A percentile compares a stretch with the other conserved stretches of the same genome.
Conservation (phyloP, 2,797 vertebrate species). For the Naso thynnoides region DNA sequence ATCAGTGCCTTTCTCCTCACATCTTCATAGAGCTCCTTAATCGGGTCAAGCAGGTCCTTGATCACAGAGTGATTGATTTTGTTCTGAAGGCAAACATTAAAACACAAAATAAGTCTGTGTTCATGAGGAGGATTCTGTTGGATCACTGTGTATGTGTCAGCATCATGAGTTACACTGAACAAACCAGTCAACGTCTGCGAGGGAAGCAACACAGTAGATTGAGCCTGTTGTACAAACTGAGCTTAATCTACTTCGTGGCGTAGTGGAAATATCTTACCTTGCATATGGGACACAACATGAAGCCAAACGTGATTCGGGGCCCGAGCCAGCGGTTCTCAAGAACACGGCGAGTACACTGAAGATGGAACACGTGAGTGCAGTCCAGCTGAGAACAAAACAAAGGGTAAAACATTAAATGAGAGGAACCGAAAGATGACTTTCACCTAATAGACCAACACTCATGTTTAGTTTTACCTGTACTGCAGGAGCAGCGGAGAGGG, state of each 20-base stretch:
- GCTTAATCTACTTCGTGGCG: too few relatives aligned
- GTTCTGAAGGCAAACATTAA: constrained; percentile 86
- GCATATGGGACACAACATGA: constrained; percentile 99
- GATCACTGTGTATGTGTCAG: not conserved
- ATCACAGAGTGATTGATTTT: constrained; percentile 99
- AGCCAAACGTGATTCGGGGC: constrained; percentile 98
- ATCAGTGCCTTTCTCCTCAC: constrained; percentile 98
- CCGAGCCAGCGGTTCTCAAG: constrained; percentile 99
- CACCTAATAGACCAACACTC: fast-evolving
- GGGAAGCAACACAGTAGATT: too few relatives aligned
- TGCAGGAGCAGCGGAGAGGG: constrained; percentile 97
- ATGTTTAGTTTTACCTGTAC: constrained; percentile 88
- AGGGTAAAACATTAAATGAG: constrained; percentile 5
- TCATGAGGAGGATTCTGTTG: constrained; percentile 3
- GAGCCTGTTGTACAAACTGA: too few relatives aligned
- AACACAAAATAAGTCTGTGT: not conserved
- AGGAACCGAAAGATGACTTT: not conserved
- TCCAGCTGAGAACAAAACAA: constrained; percentile 88
- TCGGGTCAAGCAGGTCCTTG: constrained; percentile 98
- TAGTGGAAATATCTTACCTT: constrained; percentile 86
- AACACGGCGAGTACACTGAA: constrained; percentile 96
- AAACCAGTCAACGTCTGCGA: not conserved
- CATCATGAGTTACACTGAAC: constrained; percentile 13
- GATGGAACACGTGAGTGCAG: constrained; percentile 98
- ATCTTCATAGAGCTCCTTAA: constrained; percentile 98